These are phyloP conservation scores for Drosophila azteca DNA, from an alignment of 1,140 invertebrate species.

Conservation along the genomic window DNA sequence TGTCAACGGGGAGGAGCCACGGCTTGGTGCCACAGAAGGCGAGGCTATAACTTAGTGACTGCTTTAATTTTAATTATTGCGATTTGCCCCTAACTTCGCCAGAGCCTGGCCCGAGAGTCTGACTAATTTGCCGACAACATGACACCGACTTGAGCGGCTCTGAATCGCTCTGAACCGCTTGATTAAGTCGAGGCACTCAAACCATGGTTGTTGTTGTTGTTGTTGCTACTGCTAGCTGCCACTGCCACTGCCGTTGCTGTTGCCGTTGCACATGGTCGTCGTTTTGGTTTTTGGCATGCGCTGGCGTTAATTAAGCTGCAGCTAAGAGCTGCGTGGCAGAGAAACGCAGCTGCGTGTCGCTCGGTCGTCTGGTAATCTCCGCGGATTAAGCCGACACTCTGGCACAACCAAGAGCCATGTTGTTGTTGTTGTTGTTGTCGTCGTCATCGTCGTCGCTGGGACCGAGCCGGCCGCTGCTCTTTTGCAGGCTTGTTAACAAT, in stretches of 20 bases:
- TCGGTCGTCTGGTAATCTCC: conserved; percentile 70
- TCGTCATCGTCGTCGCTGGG: too few species aligned
- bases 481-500: conserved; percentile 79
- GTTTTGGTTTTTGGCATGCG: conserved; percentile 72
- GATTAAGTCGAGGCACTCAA: conserved; percentile 75
- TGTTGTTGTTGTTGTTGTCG: too few species aligned
- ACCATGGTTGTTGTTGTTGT: conserved; percentile 18
- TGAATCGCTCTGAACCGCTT: conserved; percentile 42
- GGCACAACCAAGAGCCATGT: conserved; percentile 14
- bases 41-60: conserved; percentile 64
- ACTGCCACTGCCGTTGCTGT: neutral
- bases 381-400: conserved; percentile 75
- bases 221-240: conserved; percentile 7
- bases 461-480: conserved; percentile 35
- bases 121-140: conserved; percentile 80
- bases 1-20: conserved; percentile 25
- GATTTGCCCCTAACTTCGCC: conserved; percentile 18
- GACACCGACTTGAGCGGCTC: conserved; percentile 53
- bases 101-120: conserved; percentile 25
- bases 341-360: conserved; percentile 56
- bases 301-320: conserved; percentile 76
- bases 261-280: conserved; percentile 29
- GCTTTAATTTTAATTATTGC: conserved; percentile 79
- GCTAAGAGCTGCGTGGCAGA: conserved; percentile 4
- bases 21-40: conserved; percentile 14